Percentiles rank a stretch among this genome's conserved stretches.
phyloP scores from a whole-genome alignment of 2,888 invertebrate genomes.

The Therioaphis trifolii region DNA sequence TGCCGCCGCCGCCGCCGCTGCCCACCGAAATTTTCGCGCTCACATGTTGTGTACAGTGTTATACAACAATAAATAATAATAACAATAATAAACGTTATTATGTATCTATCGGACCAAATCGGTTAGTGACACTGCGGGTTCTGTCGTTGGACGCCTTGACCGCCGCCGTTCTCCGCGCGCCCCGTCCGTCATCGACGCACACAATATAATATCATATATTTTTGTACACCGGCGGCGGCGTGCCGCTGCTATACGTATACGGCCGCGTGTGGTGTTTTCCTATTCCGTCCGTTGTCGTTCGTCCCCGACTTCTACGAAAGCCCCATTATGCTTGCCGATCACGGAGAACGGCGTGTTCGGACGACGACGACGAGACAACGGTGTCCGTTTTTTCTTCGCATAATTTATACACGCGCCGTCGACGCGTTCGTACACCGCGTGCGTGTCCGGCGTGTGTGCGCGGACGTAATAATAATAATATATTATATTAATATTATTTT shows the following conservation, averaged over 20 bases:
- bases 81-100: constrained; percentile 34
- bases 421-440: not conserved
- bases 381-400: too few relatives aligned
- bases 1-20: not conserved
- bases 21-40: constrained; percentile 55
- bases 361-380: not conserved
- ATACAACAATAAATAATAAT: constrained; percentile 35
- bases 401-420: not conserved
- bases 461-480: not conserved
- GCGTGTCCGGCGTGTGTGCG: too few relatives aligned
- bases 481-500: not conserved
- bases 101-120: constrained; percentile 55
- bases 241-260: not conserved
- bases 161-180: not conserved
- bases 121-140: constrained; percentile 55
- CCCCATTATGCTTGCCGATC: constrained; percentile 48
- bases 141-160: constrained; percentile 55
- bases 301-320: not conserved
- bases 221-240: not conserved
- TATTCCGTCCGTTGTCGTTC: not conserved
- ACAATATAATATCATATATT: not conserved
- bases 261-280: not conserved
- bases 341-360: constrained; percentile 4
- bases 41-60: constrained; percentile 22
- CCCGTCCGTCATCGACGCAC: not conserved